phyloP scores from a whole-genome alignment of 2,797 vertebrate genomes.

The Pangasius macronema region DNA sequence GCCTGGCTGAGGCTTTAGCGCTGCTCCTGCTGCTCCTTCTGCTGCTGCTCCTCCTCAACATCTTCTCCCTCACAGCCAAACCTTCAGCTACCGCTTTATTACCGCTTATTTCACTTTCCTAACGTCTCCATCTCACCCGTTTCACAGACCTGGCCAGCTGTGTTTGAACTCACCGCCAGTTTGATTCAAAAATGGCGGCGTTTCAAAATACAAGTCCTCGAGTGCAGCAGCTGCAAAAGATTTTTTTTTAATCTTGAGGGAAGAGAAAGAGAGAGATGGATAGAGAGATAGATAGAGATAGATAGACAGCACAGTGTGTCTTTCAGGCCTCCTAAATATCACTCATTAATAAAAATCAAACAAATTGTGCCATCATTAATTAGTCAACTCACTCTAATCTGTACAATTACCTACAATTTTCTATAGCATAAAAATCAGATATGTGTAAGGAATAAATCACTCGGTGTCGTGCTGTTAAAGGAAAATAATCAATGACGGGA shows the following conservation, averaged over 20 bases:
- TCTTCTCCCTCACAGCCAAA: not conserved
- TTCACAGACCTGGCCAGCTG: not conserved
- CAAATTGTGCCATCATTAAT: not conserved
- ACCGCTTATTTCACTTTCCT: no score
- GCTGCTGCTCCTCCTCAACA: constrained; percentile 63
- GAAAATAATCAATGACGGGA: no score
- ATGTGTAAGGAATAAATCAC: no score
- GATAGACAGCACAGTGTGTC: no score
- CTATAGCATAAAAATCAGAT: no score
- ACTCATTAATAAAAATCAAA: not conserved
- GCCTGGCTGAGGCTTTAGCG: constrained; percentile 21
- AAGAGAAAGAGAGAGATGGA: no score
- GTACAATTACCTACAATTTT: not conserved
- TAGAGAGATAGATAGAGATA: no score
- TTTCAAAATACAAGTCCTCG: constrained; percentile 51
- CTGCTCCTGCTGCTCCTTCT: constrained; percentile 55
- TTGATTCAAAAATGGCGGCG: not conserved
- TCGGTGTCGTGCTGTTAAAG: no score
- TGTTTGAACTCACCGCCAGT: constrained; percentile 47
- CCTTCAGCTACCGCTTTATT: not conserved
- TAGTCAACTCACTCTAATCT: not conserved
- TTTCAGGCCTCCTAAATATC: not conserved
- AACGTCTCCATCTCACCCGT: not conserved
- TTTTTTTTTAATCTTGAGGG: no score
- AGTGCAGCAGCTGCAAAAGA: not conserved